These are phyloP conservation scores for Drosophila ustulata DNA, from an alignment of 2,888 invertebrate species.

Conservation along the genomic window DNA sequence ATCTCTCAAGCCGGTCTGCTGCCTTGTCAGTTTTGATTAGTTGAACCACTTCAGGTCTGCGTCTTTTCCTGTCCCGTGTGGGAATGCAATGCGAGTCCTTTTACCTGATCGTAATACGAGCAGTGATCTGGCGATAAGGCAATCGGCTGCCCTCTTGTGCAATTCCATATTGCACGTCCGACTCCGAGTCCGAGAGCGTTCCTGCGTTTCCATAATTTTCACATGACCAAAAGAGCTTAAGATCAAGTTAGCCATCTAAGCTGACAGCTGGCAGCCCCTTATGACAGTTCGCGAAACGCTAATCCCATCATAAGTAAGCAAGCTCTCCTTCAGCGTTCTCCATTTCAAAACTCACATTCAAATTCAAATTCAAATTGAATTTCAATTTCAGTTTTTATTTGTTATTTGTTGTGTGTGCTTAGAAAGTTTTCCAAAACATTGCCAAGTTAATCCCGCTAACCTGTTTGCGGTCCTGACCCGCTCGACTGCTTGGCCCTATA, in stretches of 20 bases:
- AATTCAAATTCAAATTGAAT: conserved; percentile 30
- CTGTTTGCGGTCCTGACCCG: conserved; percentile 54
- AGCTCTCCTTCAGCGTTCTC: conserved; percentile 46
- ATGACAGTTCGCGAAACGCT: conserved; percentile 70
- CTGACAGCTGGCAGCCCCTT: conserved; percentile 76
- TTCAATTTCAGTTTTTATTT: conserved; percentile 61
- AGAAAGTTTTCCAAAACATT: conserved; percentile 78
- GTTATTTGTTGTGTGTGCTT: conserved; percentile 57
- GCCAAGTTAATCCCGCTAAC: conserved; percentile 72
- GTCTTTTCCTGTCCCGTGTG: conserved; percentile 61
- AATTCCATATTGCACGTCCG: conserved; percentile 63
- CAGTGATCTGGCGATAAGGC: conserved; percentile 56
- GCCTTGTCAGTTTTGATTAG: conserved; percentile 78
- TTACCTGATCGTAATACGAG: conserved; percentile 69
- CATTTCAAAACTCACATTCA: conserved; percentile 33
- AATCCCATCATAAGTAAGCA: conserved; percentile 75
- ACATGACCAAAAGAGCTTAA: conserved; percentile 80
- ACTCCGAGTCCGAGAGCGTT: conserved; percentile 43
- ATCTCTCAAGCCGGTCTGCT: conserved; percentile 71
- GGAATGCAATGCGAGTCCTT: conserved; percentile 49
- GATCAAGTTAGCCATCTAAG: conserved; percentile 79
- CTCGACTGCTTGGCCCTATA: conserved; percentile 40
- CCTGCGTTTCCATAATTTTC: conserved; percentile 70
- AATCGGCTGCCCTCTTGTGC: conserved; percentile 65
- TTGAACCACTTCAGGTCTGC: conserved; percentile 71